Conservation (phyloP, 2,113 vertebrate genomes). For the Phasianus colchicus region DNA sequence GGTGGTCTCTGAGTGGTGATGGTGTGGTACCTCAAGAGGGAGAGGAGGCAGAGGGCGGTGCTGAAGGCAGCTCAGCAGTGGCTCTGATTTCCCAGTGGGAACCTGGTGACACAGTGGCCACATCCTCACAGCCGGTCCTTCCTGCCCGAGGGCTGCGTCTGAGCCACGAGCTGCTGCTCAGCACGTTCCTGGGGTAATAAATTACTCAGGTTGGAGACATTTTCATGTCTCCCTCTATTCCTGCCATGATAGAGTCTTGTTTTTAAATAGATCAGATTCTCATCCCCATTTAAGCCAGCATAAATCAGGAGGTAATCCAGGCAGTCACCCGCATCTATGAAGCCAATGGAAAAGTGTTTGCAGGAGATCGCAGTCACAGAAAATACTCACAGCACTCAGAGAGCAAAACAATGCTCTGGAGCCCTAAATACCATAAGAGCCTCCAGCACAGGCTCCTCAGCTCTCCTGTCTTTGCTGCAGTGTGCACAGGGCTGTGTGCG, state of each 20-base stretch:
- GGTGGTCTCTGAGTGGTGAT: not conserved
- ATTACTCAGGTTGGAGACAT: not conserved
- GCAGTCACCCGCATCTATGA: not conserved
- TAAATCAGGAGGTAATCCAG: slow-evolving; percentile 29
- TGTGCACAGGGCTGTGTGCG: slow-evolving; percentile 15
- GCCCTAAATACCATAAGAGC: slow-evolving; percentile 12
- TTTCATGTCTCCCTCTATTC: not conserved
- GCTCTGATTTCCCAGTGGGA: not conserved
- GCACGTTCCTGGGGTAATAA: not conserved
- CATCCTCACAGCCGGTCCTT: not conserved
- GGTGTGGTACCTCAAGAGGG: fast-evolving
- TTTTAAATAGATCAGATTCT: slow-evolving; percentile 30
- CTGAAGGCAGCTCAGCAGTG: not conserved
- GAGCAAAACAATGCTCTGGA: slow-evolving; percentile 35
- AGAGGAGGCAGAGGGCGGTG: not conserved
- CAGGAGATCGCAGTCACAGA: not conserved
- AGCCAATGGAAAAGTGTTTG: not conserved
- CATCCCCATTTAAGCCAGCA: not conserved
- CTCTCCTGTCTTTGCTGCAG: not conserved
- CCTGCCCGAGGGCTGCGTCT: not conserved
- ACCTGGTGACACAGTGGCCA: not conserved
- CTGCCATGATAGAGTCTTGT: not conserved
- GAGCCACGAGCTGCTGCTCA: not conserved
- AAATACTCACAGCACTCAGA: not conserved
- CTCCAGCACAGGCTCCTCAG: not conserved